Evolutionary conservation across 2,888 invertebrate genomes (phyloP).

Genomic region (Microplitis manilae): DNA sequence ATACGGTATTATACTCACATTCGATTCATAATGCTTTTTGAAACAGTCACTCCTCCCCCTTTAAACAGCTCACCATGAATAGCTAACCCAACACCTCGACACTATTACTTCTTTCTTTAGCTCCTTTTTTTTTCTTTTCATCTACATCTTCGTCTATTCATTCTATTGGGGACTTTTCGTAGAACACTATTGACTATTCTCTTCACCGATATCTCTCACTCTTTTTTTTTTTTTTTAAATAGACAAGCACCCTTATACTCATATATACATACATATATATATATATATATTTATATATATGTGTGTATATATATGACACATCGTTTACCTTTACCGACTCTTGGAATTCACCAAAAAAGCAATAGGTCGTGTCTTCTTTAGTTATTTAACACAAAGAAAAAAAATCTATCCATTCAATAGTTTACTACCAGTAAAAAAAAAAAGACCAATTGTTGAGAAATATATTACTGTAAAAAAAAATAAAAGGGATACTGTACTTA

Average conservation of each 20-base stretch:
- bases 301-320: not conserved
- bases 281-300: not conserved
- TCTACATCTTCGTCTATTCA: conserved; percentile 14
- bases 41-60: conserved; percentile 24
- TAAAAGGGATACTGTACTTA: not conserved
- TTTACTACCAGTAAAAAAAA: conserved; percentile 18
- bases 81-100: conserved; percentile 38
- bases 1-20: not conserved
- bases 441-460: conserved; percentile 9
- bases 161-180: conserved; percentile 44
- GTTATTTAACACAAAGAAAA: conserved; percentile 27
- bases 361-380: conserved; percentile 18
- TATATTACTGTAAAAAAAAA: conserved; percentile 1
- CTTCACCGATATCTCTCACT: conserved; percentile 22
- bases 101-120: conserved; percentile 44
- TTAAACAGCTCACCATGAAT: conserved; percentile 32
- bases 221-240: not conserved
- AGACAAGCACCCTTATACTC: conserved; percentile 7
- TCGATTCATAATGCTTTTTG: conserved; percentile 27
- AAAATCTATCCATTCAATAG: conserved; percentile 31
- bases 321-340: conserved; percentile 23
- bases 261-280: not conserved
- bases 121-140: not conserved
- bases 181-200: conserved; percentile 29
- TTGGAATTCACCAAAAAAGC: conserved; percentile 38